Evolutionary conservation across 2,797 vertebrate species (phyloP), one percentile per base, ranked within the genome.

Genomic region (Silurus aristotelis): DNA sequence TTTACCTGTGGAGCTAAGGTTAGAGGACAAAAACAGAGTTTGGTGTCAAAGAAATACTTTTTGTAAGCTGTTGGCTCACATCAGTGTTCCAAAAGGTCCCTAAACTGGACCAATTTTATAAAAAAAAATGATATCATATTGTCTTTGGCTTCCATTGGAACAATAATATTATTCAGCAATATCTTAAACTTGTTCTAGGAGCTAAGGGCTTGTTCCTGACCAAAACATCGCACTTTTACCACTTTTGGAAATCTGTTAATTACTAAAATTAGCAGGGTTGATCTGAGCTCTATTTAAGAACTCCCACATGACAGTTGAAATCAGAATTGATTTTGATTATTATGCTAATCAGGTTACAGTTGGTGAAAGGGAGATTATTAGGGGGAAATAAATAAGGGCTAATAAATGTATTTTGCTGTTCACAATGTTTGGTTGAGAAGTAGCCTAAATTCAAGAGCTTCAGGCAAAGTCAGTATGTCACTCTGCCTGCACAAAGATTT

Each of bases 1-100:
- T 90, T 90, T 92, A 75, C 80, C 89, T 93, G 94, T 92, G 95
- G 94, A 95, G 94, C 97, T 98, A 96, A 98, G 95, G 97, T 99
- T 99, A 97, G 96, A 94, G 95, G 94, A 95, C 91, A 92, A 95
- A 95, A 95, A 95, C 93, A 90, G 93, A 94, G 94, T 95, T 95
- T 94, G 91, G 93, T 93, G 90, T 93, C 81, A 90, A 86, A 88
- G 75, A 89, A 84, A 83, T 78, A 7, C 61, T 79, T 55, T n/a
- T 82, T 68, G 10, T 84, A 22, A 76, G 25, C 78, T 80, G 27
- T 88, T 87, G 58, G 88, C 88, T 86, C 82, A 73, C 82, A 87
- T 86, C 81, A n/a, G n/a, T 56, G 83, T 87, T 90, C 43, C 80
- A 67, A 86, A 91, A 84, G 89, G 87, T 78, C 83, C 52, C 85